Evolutionary conservation across 1,140 invertebrate genomes (phyloP), one percentile per base, ranked within the genome.

Genomic region (Reticulitermes speratus): DNA sequence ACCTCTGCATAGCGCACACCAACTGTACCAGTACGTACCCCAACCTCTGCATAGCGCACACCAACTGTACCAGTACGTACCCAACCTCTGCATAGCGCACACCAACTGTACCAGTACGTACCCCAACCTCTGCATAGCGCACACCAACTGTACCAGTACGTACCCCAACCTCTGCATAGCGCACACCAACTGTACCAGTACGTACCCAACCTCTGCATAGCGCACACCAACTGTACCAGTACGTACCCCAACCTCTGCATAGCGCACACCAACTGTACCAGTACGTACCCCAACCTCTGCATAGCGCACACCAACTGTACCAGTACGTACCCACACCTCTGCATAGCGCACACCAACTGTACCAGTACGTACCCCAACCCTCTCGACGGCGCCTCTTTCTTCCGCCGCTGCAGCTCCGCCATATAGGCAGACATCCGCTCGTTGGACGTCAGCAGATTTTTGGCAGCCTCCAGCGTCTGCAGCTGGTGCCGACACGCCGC

Each of bases 341-440:
- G n/a, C n/a, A n/a, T n/a, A n/a, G n/a, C n/a, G n/a, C n/a, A n/a
- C n/a, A n/a, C n/a, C n/a, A 38, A 38, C 38, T 38, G 38, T 38
- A 5, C 0, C 19, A 21, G 19, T 30, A 86, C 86, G 12, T 30
- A 86, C 86, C 86, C 86, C 9, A 86, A 52, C 2, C 14, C 30
- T 14, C 86, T 23, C n/a, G 86, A 38, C 8, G 86, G 86, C 3
- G 38, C 82, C 86, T 92, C 91, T 30, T 90, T 92, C 89, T 93
- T 93, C 7, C 94, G 90, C 38, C 92, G 89, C 89, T 95, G 94
- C 85, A 96, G 90, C 89, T 95, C 94, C 5, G 92, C 91, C 92
- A 95, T 94, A 89, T 95, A 96, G 7, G 94, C 92, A 19, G 93
- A 93, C 92, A 96, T 95, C 44, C 95, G 91, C 88, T 95, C 93